These are phyloP conservation scores for Macrobrachium nipponense DNA, from an alignment of 1,140 invertebrate species.

Conservation along the genomic window DNA sequence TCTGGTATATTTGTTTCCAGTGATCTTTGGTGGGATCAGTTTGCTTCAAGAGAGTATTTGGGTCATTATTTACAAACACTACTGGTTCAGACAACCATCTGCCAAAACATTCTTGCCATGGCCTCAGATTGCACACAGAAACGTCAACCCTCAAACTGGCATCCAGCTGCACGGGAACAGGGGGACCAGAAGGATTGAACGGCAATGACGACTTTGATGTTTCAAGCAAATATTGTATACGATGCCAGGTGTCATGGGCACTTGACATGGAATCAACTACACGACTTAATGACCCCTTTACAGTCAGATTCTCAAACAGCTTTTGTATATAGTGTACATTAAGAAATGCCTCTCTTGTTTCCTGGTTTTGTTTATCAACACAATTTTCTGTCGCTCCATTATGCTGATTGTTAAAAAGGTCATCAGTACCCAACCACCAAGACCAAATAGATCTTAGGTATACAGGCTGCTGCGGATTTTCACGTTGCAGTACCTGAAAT, in stretches of 20 bases:
- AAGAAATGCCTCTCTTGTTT: constrained; percentile 40
- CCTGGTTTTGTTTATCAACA: not conserved
- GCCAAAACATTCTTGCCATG: constrained; percentile 39
- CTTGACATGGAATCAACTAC: constrained; percentile 42
- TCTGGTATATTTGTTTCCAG: constrained; percentile 40
- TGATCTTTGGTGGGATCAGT: constrained; percentile 27
- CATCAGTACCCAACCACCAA: constrained; percentile 36
- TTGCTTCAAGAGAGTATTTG: constrained; percentile 23
- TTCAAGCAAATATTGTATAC: constrained; percentile 32
- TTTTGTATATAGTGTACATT: constrained; percentile 51
- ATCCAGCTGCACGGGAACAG: constrained; percentile 37
- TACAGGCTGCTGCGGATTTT: constrained; percentile 46
- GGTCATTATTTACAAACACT: constrained; percentile 30
- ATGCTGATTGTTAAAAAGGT: not conserved
- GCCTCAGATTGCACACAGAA: constrained; percentile 25
- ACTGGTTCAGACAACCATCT: constrained; percentile 43
- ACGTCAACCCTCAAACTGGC: constrained; percentile 32
- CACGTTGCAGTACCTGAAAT: constrained; percentile 47
- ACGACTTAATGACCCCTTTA: constrained; percentile 22
- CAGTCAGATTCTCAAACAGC: constrained; percentile 26
- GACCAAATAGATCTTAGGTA: constrained; percentile 44
- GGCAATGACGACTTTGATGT: constrained; percentile 14
- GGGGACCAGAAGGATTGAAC: constrained; percentile 7
- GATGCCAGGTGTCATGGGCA: constrained; percentile 49
- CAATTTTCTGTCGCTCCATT: constrained; percentile 33